phyloP scores from a whole-genome alignment of 2,113 vertebrate species.

The Amphiprion ocellaris region DNA sequence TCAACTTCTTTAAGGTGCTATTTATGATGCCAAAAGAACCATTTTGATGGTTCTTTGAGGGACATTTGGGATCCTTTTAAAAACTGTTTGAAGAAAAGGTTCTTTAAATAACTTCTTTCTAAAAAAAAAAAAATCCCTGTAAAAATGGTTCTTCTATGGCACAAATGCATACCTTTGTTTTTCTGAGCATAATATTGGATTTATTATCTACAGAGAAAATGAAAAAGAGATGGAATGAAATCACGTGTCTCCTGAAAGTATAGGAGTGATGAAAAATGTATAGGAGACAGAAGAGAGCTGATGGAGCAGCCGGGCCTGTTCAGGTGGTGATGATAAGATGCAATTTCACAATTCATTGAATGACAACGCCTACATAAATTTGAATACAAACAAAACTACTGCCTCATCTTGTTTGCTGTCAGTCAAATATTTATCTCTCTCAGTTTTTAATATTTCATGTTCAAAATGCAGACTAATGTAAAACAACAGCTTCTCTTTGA shows the following conservation, averaged over 20 bases:
- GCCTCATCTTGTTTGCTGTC: not conserved
- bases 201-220: not conserved
- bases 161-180: too few relatives aligned
- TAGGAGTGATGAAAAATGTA: not conserved
- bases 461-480: too few relatives aligned
- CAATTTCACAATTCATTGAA: slow-evolving; percentile 14
- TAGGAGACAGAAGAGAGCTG: not conserved
- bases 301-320: not conserved
- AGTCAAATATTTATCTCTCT: not conserved
- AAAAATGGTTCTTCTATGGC: too few relatives aligned
- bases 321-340: not conserved
- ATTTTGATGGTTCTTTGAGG: too few relatives aligned
- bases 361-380: not conserved
- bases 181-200: not conserved
- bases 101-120: too few relatives aligned
- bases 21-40: too few relatives aligned
- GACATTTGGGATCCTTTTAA: too few relatives aligned
- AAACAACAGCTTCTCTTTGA: too few relatives aligned
- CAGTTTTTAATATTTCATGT: too few relatives aligned
- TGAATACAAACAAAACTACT: not conserved
- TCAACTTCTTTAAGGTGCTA: too few relatives aligned
- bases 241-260: not conserved
- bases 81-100: too few relatives aligned
- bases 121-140: too few relatives aligned
- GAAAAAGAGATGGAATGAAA: not conserved